These are phyloP conservation scores for Tricholauxania praeusta DNA, from an alignment of 2,888 invertebrate genomes.

Conservation along the genomic window DNA sequence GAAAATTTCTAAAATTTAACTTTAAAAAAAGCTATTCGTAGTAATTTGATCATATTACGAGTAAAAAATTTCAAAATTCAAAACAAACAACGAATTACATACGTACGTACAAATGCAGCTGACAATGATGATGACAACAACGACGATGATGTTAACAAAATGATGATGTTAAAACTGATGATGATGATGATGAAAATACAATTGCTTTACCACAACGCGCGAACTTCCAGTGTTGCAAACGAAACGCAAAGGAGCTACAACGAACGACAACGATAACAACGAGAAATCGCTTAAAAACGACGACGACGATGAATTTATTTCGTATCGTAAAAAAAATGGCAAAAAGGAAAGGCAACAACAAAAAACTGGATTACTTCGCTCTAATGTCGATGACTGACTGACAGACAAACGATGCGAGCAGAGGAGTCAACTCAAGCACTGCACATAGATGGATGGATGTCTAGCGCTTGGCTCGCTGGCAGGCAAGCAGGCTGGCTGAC, in stretches of 20 bases:
- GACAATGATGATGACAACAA: constrained; percentile 8
- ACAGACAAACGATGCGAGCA: constrained; percentile 44
- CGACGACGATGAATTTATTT: constrained; percentile 13
- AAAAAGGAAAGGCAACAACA: constrained; percentile 22
- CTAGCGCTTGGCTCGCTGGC: not conserved
- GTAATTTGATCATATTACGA: no score
- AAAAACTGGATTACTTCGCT: constrained; percentile 56
- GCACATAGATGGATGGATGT: no score
- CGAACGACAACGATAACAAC: constrained; percentile 26
- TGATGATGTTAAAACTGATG: not conserved
- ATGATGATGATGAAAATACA: constrained; percentile 14
- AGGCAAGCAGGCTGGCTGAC: constrained; percentile 8
- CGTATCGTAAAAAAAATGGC: constrained; percentile 6
- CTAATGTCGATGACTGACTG: constrained; percentile 60
- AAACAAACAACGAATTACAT: no score
- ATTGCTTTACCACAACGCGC: not conserved
- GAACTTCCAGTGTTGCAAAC: not conserved
- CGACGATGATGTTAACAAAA: constrained; percentile 6
- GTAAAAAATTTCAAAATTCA: no score
- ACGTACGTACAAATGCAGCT: no score
- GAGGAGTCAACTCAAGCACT: constrained; percentile 20
- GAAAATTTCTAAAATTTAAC: no score
- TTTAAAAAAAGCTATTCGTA: no score
- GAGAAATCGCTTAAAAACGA: constrained; percentile 1
- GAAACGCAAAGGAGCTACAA: constrained; percentile 22